A percentile compares a stretch with the other conserved stretches of the same genome.
Conservation (phyloP, 1,140 invertebrate species). For the Subanguina moxae region DNA sequence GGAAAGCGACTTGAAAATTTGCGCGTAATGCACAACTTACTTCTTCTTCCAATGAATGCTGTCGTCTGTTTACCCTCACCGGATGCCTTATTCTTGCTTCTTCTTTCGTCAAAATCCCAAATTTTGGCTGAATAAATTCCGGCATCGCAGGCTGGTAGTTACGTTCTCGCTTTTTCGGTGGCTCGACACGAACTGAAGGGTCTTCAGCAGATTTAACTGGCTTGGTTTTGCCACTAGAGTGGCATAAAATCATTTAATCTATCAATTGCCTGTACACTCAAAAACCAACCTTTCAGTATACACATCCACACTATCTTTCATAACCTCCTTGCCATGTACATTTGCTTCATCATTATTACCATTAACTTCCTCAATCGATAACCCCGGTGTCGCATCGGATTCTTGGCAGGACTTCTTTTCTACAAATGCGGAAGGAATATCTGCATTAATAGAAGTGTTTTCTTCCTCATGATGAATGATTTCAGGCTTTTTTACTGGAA, state of each 20-base stretch:
- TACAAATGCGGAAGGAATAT: constrained; percentile 5
- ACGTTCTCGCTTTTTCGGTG: constrained; percentile 5
- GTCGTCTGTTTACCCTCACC: constrained; percentile 9
- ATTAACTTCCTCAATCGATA: neutral
- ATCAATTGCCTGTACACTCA: no score
- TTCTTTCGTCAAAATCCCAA: constrained; percentile 29
- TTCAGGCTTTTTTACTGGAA: constrained; percentile 6
- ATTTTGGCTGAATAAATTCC: constrained; percentile 21
- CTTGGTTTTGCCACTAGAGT: no score
- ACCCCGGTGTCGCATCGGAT: constrained; percentile 3
- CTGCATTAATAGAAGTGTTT: no score
- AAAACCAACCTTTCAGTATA: no score
- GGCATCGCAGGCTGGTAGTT: constrained; percentile 18
- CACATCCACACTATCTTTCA: no score
- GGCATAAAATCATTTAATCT: no score
- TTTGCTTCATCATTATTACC: neutral
- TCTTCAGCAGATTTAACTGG: no score
- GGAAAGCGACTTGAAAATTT: neutral
- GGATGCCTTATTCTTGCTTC: constrained; percentile 17
- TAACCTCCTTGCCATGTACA: no score
- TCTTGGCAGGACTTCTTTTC: constrained; percentile 8
- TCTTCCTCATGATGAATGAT: neutral
- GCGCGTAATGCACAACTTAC: neutral
- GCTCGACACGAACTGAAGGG: neutral
- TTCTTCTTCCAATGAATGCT: constrained; percentile 3